Conservation (phyloP, 2,888 invertebrate species). For the Lissocephala sabroskyi region DNA sequence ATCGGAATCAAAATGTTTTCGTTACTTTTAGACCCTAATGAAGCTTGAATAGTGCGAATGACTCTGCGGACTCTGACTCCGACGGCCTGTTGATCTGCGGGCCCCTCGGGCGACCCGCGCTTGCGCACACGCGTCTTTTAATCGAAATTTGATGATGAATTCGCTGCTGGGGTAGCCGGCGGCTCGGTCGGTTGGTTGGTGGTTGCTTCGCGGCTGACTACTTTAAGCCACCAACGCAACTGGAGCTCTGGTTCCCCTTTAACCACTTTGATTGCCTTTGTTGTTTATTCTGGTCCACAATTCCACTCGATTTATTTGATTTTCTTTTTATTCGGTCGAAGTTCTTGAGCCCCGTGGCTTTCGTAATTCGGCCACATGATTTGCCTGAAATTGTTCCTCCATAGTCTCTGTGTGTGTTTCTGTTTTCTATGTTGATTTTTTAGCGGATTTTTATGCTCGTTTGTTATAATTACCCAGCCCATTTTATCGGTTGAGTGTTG, state of each 20-base stretch:
- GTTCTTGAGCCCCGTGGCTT: no score
- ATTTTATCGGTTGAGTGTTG: neutral
- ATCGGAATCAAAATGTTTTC: conserved; percentile 63
- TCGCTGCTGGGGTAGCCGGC: conserved; percentile 22
- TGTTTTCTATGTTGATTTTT: neutral
- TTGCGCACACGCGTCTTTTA: conserved; percentile 50
- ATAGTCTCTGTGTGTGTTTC: neutral
- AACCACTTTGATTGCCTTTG: neutral
- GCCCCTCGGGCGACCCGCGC: conserved; percentile 25
- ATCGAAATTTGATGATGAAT: conserved; percentile 66
- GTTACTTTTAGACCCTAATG: conserved; percentile 63
- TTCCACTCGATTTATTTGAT: no score
- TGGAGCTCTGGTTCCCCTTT: neutral
- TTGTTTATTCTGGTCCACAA: no score
- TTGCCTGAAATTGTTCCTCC: neutral
- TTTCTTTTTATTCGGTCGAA: no score
- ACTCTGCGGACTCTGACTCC: conserved; percentile 28
- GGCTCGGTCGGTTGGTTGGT: conserved; percentile 11
- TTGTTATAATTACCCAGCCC: neutral
- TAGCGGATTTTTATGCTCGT: neutral
- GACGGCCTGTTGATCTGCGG: neutral
- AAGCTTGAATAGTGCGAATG: conserved; percentile 66
- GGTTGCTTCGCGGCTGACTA: no score
- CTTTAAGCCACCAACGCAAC: conserved; percentile 21
- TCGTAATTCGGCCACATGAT: neutral